These are phyloP conservation scores for Mohoua ochrocephala DNA, from an alignment of 2,113 vertebrate genomes.

Conservation along the genomic window DNA sequence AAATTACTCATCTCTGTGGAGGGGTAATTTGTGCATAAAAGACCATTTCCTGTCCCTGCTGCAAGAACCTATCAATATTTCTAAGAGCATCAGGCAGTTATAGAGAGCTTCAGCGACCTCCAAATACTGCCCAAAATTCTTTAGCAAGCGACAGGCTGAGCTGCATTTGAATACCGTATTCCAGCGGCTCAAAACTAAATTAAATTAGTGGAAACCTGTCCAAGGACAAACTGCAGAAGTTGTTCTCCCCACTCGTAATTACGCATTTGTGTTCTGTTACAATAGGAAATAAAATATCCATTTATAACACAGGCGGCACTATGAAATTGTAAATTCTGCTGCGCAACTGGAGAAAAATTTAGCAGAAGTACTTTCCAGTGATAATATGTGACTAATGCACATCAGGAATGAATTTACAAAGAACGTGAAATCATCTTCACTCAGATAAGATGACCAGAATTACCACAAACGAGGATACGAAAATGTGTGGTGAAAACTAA, in stretches of 20 bases:
- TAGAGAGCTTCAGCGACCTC: neutral
- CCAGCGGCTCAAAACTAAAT: neutral
- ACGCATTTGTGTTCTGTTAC: neutral
- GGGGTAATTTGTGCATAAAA: neutral
- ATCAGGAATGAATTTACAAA: neutral
- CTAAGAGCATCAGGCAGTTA: neutral
- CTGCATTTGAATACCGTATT: neutral
- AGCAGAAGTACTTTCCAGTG: neutral
- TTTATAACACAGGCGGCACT: neutral
- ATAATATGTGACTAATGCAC: neutral
- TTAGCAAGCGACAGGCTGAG: neutral
- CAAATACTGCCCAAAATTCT: neutral
- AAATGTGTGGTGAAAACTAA: neutral
- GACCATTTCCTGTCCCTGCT: neutral
- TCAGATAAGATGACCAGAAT: accelerated
- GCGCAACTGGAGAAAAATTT: neutral
- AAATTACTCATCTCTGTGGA: neutral
- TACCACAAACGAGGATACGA: neutral
- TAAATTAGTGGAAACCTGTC: neutral
- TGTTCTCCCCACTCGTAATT: neutral
- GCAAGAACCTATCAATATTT: neutral
- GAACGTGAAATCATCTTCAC: neutral
- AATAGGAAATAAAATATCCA: neutral
- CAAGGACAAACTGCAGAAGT: neutral
- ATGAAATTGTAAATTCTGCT: neutral